Evolutionary conservation across 2,888 invertebrate genomes (phyloP), one percentile per base, ranked within the genome.

Genomic region (Bhutanitis thaidina): DNA sequence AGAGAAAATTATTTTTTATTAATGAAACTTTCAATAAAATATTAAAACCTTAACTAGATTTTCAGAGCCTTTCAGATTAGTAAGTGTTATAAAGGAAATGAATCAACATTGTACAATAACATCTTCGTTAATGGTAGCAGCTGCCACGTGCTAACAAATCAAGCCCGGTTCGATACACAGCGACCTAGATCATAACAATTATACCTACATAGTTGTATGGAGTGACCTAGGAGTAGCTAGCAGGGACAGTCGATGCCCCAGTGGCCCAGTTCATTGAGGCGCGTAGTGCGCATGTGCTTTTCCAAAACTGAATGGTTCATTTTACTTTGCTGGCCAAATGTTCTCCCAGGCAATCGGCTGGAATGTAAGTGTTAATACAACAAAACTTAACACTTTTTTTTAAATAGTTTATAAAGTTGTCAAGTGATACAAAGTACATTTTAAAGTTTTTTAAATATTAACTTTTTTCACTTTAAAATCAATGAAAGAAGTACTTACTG

Each of bases 241-340:
- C 60, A 59, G 69, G 75, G 68, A 69, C 75, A 76, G 83, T 79
- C 80, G 85, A 78, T 86, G 86, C 68, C 85, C 86, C 54, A 85
- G 68, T 87, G 79, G 64, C 87, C 85, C 64, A 83, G 61, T 75
- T 84, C 54, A 54, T 53, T 57, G 57, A 61, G 64, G 61, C 59
- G 54, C 56, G 47, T 56, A 61, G 47, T 57, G 80, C 85, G 84
- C 83, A 78, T 77, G 84, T 76, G 77, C 78, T 64, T 34, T 47
- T 62, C 43, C 61, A 55, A 49, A 49, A 56, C 58, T 76, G 65
- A 74, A 73, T 75, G 73, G 63, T 63, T 8, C 60, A 59, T 60
- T 57, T 53, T 55, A 56, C 53, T 60, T 60, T 62, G 51, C 59
- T 59, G 57, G 57, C 41, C 53, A 49, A 30, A 56, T 56, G 41